Evolutionary conservation across 92 coral and sea anemone species (phyloP), one percentile per base, ranked within the genome.

Genomic region (Phymanthus crucifer): DNA sequence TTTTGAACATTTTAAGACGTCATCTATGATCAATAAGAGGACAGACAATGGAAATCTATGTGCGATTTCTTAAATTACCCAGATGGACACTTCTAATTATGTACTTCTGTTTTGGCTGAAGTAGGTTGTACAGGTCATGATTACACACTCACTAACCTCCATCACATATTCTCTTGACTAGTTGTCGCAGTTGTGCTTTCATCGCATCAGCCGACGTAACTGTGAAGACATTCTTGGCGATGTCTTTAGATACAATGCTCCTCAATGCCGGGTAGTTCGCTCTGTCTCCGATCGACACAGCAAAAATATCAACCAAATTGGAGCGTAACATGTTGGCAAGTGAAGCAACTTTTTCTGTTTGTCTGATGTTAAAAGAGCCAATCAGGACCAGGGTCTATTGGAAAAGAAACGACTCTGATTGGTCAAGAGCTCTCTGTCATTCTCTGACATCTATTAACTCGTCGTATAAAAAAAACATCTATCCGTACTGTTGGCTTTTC

Each of bases 151-250:
- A 73, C 56, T n/a, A 40, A 82, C 86, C 86, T 73, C 86, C 86
- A 26, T 73, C 67, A 48, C 65, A 73, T 31, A 74, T 58, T 46
- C 74, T 46, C 33, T 73, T 40, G 32, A 58, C 86, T 13, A 82
- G 66, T 2, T 24, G 31, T 23, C 86, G 13, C 18, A 82, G 80
- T 71, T 82, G 86, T 17, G 74, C 80, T 32, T 40, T 67, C 54
- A 82, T 27, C 29, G 86, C 86, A 27, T 73, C 66, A 2, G 73
- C 80, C 35, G 86, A 82, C 76, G 86, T 73, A n/a, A 27, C 86
- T 4, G 80, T 58, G 36, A 73, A 82, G 64, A 82, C 72, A 19
- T 75, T 61, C 24, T 82, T 73, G 13, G n/a, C 66, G 7, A n/a
- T 40, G 66, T 75, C 73, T 24, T 26, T 61, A n/a, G 86, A 82